Evolutionary conservation across 2,113 vertebrate species (phyloP).

Genomic region (Fulica atra): DNA sequence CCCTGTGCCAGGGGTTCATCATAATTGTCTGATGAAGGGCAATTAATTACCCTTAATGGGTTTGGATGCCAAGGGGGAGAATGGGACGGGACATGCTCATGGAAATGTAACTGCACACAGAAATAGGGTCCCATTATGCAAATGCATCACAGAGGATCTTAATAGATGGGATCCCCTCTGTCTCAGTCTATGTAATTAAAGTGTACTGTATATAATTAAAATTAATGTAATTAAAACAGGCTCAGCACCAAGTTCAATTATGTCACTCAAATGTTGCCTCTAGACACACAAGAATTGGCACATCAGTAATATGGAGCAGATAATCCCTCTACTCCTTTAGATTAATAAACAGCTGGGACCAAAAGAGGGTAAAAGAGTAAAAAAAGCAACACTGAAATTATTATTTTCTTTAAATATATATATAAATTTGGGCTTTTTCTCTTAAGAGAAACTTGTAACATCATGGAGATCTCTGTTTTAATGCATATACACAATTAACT

Average conservation of each 20-base stretch:
- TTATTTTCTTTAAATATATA: background rate
- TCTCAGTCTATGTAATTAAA: constrained; percentile 65
- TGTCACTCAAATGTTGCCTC: constrained; percentile 42
- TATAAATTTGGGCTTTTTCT: background rate
- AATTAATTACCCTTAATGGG: background rate
- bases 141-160: constrained; percentile 26
- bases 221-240: constrained; percentile 67
- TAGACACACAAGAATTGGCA: constrained; percentile 19
- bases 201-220: constrained; percentile 71
- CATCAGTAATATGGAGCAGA: background rate
- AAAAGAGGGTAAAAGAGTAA: background rate
- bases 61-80: background rate
- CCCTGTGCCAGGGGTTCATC: background rate
- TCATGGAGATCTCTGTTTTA: background rate
- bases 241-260: constrained; percentile 45
- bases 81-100: background rate
- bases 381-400: background rate
- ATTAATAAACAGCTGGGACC: constrained; percentile 6
- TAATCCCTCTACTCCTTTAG: background rate
- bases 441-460: background rate
- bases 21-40: background rate
- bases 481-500: background rate
- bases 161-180: constrained; percentile 33
- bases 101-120: constrained; percentile 10
- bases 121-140: constrained; percentile 49